phyloP scores from a whole-genome alignment of 2,113 vertebrate species.

The Spilogale gracilis region DNA sequence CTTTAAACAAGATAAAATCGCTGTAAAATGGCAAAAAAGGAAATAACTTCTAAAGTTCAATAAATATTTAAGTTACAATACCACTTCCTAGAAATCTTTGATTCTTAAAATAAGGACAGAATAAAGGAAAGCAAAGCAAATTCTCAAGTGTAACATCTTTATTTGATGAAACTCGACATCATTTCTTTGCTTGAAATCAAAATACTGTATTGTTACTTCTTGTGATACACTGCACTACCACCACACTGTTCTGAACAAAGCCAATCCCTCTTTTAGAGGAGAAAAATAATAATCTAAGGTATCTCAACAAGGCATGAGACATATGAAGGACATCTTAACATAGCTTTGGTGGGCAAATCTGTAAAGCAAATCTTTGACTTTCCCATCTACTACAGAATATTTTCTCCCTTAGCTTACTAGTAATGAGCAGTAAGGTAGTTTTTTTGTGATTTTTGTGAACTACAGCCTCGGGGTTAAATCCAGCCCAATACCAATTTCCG shows the following conservation, averaged over 20 bases:
- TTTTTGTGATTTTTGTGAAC: neutral
- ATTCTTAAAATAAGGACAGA: slow-evolving; percentile 53
- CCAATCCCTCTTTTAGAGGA: neutral
- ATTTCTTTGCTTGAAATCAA: slow-evolving; percentile 20
- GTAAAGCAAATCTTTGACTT: neutral
- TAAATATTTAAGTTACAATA: slow-evolving; percentile 21
- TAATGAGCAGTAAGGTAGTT: slow-evolving; percentile 33
- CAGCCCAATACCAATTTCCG: neutral
- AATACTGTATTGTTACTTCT: slow-evolving; percentile 48
- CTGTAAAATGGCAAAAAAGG: neutral
- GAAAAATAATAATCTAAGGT: slow-evolving; percentile 24
- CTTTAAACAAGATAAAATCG: slow-evolving; percentile 31
- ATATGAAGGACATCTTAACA: slow-evolving; percentile 14
- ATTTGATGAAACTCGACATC: neutral
- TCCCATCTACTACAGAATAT: neutral
- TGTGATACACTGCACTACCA: neutral
- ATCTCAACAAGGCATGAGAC: neutral
- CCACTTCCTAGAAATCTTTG: slow-evolving; percentile 4
- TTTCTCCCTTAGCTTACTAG: neutral
- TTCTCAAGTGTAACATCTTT: slow-evolving; percentile 30
- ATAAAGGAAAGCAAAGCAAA: slow-evolving; percentile 25
- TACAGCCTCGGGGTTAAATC: neutral
- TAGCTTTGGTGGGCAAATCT: neutral
- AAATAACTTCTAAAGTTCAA: slow-evolving; percentile 29
- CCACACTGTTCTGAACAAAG: slow-evolving; percentile 32